Base-by-base conservation (phyloP, 2,797 vertebrate species). In the Onychomys torridus region DNA sequence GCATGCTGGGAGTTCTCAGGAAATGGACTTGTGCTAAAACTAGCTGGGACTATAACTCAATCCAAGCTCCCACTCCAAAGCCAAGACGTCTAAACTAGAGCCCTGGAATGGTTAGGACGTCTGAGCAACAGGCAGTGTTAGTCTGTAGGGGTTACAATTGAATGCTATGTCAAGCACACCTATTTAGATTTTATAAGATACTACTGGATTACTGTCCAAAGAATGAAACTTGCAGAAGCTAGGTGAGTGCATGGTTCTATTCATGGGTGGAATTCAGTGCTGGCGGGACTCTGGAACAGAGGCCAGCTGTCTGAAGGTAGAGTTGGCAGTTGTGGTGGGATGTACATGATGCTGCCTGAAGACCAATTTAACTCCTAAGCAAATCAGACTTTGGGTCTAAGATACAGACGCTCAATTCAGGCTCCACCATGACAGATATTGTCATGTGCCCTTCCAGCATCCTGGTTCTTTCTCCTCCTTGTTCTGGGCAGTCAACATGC, bases 241-340 rank as follows among this genome's bases (percentile, higher is more conserved):
- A 83, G 82, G 34, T 93, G 57, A 37, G 65, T 91, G 67, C 43
- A 79, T 69, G 49, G 76, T 61, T 93, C 76, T 93, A 1, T 76
- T 93, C 37, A 29, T 69, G 77, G 61, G 32, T 97, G 55, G 55
- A 75, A 32, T 96, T 95, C 49, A 91, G 73, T 92, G 94, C 89
- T 79, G 61, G 49, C 5, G 61, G 52, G 37, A 90, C 82, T 83
- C 40, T 83, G 75, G 29, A 94, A 69, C 79, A 63, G 67, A 90
- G n/a, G 52, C 52, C 29, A 83, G 34, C 59, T 93, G 25, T 82
- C 59, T 93, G 67, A 81, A 59, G 21, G 25, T 40, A 94, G 2
- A 49, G 71, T 87, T 5, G 71, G 11, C 23, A 37, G 27, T 10
- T 85, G 27, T 57, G 73, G 17, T 27, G 49, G 49, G 40, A 89